A percentile compares a stretch with the other conserved stretches of the same genome.
Conservation (phyloP, 1,140 invertebrate genomes). For the Colletes latitarsis region DNA sequence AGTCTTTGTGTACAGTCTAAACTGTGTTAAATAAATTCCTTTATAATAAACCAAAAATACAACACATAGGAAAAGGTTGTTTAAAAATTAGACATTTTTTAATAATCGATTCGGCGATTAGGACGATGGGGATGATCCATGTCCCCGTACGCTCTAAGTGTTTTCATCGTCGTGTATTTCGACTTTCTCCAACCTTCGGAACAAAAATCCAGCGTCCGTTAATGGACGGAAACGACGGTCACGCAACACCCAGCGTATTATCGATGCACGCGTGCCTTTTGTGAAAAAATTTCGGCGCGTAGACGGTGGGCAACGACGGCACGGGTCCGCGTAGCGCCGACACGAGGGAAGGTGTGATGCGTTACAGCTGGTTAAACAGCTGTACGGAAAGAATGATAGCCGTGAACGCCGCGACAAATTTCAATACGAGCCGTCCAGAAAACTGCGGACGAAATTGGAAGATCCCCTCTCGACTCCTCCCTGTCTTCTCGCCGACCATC, state of each 20-base stretch:
- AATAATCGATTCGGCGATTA: no score
- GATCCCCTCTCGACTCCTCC: background rate
- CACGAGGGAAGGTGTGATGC: slow-evolving; percentile 57
- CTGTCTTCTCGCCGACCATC: background rate
- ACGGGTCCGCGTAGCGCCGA: background rate
- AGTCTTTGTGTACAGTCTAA: no score
- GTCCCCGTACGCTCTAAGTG: no score
- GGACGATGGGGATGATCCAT: no score
- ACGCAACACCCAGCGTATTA: slow-evolving; percentile 50
- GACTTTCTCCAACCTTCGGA: background rate
- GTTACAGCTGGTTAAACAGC: slow-evolving; percentile 74
- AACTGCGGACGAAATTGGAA: slow-evolving; percentile 44
- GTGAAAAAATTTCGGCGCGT: slow-evolving; percentile 58
- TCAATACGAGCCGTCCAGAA: slow-evolving; percentile 48
- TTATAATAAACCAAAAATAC: no score
- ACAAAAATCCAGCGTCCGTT: slow-evolving; percentile 15
- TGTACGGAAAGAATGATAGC: slow-evolving; percentile 63
- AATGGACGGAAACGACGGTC: slow-evolving; percentile 54
- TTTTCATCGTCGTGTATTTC: background rate
- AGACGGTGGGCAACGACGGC: background rate
- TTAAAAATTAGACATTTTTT: no score
- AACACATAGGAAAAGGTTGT: no score
- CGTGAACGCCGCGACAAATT: slow-evolving; percentile 67
- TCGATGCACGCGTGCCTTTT: slow-evolving; percentile 58
- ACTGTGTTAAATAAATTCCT: no score